Evolutionary conservation across 1,140 invertebrate species (phyloP), one percentile per base, ranked within the genome.

Genomic region (Paralvinella palmiformis): DNA sequence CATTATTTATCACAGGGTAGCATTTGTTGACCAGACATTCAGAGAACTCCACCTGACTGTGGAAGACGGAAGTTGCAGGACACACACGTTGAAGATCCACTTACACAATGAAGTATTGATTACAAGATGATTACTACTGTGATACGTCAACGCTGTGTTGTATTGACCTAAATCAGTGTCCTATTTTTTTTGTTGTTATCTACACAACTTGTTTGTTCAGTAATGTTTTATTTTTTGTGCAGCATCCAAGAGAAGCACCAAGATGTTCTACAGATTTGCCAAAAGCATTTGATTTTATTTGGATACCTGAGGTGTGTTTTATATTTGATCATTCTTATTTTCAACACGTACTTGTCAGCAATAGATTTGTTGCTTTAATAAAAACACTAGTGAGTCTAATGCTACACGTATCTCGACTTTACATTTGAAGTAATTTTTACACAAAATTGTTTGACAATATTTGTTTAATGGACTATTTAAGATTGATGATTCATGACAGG

Each of bases 201-300:
- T 44, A n/a, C n/a, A 7, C 48, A 1, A 24, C 59, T n/a, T 61
- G 29, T 32, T 15, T 61, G 36, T 45, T 62, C 3, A 15, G 27
- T 44, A 17, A 15, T 41, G 6, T 44, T 61, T 66, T 52, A 29
- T 52, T n/a, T n/a, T n/a, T n/a, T n/a, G n/a, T 52, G 55, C 59
- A 69, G 66, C 68, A 71, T 59, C 71, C 71, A 13, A 37, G 53
- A 13, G 66, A 62, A 32, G 41, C 60, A 20, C 71, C 71, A 32
- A 68, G 65, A 29, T 72, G 63, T 63, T 50, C 52, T 33, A 57
- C 63, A 2, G 67, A 71, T 29, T 60, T 74, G 32, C 73, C 73
- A 20, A 20, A 20, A 4, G 66, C 65, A 52, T 73, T 73, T 67
- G 65, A 67, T 5, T 66, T 70, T 27, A 57, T 65, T n/a, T 74